Evolutionary conservation across 2,113 vertebrate species (phyloP).

Genomic region (Salvelinus namaycush): DNA sequence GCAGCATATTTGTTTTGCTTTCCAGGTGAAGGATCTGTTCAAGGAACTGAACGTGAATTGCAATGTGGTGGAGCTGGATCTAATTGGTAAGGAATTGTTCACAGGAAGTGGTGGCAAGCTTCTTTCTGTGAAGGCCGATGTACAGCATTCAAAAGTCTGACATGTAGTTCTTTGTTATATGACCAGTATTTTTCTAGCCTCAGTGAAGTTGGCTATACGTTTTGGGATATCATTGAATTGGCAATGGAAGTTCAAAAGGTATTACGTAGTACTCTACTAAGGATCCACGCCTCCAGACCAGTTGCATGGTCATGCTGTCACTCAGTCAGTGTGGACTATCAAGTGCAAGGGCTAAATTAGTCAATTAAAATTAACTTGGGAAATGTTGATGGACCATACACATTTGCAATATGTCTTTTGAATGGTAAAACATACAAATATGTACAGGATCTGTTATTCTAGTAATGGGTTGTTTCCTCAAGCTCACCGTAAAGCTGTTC

Average conservation of each 20-base stretch:
- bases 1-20: constrained; percentile 25
- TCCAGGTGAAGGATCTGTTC: constrained; percentile 94
- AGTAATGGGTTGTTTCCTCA: no score
- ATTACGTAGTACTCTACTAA: neutral
- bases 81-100: constrained; percentile 78
- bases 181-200: neutral
- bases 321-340: neutral
- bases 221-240: neutral
- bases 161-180: no score
- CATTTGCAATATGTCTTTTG: neutral
- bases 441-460: no score
- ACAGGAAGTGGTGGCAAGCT: no score
- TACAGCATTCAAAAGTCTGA: no score
- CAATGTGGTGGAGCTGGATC: constrained; percentile 85
- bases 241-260: neutral
- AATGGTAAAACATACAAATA: neutral
- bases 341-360: neutral
- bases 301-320: neutral
- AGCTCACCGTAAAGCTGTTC: no score
- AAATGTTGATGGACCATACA: neutral
- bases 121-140: no score
- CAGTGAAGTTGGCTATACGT: neutral
- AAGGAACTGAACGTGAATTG: constrained; percentile 80
- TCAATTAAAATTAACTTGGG: neutral
- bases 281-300: neutral